These are phyloP conservation scores for Pantherophis alleghaniensis DNA, from an alignment of 2,797 vertebrate species.

Conservation along the genomic window DNA sequence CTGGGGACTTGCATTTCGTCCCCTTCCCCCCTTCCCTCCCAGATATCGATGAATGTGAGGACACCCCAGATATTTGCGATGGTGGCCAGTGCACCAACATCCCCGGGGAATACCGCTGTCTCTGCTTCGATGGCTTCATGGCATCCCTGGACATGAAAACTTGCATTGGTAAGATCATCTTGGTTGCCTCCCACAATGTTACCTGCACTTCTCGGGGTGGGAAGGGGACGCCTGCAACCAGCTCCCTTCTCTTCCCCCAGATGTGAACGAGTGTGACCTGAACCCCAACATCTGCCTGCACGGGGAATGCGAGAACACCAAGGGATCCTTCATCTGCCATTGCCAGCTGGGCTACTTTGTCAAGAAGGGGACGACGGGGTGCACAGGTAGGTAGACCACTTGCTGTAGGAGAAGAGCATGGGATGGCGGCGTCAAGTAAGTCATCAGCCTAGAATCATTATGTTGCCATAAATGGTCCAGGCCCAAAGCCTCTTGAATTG, in stretches of 20 bases:
- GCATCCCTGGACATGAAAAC: slow-evolving; percentile 89
- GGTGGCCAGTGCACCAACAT: slow-evolving; percentile 91
- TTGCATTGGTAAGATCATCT: slow-evolving; percentile 82
- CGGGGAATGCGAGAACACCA: slow-evolving; percentile 92
- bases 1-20: neutral
- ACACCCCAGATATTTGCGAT: slow-evolving; percentile 87
- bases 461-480: neutral
- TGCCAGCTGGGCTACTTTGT: slow-evolving; percentile 89
- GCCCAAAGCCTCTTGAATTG: neutral
- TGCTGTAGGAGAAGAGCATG: fast-evolving
- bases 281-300: slow-evolving; percentile 94
- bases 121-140: slow-evolving; percentile 91
- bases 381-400: slow-evolving; percentile 79
- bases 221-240: neutral
- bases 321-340: slow-evolving; percentile 93
- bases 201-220: neutral
- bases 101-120: slow-evolving; percentile 87
- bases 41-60: slow-evolving; percentile 95
- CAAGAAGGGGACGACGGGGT: slow-evolving; percentile 89
- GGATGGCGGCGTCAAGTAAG: neutral
- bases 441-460: neutral
- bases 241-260: slow-evolving; percentile 58
- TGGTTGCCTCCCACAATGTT: neutral
- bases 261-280: slow-evolving; percentile 91
- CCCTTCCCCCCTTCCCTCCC: neutral